Conservation (phyloP, 2,888 invertebrate species). For the Sicus ferrugineus region DNA sequence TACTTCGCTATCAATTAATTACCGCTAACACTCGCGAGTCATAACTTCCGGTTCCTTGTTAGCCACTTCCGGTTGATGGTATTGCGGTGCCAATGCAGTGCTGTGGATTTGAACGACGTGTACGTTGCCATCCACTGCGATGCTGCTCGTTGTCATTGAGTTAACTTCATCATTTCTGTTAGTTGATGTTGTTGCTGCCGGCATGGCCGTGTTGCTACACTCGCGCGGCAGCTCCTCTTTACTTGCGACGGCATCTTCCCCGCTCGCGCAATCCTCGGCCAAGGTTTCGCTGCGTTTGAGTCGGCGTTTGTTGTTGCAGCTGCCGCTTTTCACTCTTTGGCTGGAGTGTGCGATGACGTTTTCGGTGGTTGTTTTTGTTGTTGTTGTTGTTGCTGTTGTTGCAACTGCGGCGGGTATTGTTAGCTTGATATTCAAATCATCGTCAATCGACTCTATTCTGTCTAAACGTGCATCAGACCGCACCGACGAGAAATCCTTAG, state of each 20-base stretch:
- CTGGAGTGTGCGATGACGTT: neutral
- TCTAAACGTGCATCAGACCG: conserved; percentile 41
- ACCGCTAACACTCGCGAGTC: neutral
- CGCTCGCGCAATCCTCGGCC: conserved; percentile 56
- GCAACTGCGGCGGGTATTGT: conserved; percentile 44
- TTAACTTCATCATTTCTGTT: conserved; percentile 28
- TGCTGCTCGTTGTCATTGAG: conserved; percentile 23
- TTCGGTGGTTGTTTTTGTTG: conserved; percentile 6
- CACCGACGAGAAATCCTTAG: neutral
- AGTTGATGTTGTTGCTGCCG: conserved; percentile 17
- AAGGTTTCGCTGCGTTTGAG: conserved; percentile 58
- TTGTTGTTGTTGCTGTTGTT: conserved; percentile 20
- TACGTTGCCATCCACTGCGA: conserved; percentile 43
- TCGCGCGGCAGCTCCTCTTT: conserved; percentile 38
- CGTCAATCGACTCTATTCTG: conserved; percentile 53
- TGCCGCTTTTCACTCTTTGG: conserved; percentile 14
- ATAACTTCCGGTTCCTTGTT: neutral
- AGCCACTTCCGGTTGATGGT: neutral
- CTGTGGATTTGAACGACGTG: conserved; percentile 44
- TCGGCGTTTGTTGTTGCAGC: conserved; percentile 45
- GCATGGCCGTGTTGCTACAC: neutral
- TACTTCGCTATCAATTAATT: neutral
- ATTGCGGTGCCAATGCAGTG: neutral
- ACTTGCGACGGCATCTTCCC: conserved; percentile 41
- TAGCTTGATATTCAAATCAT: conserved; percentile 51